phyloP scores from a whole-genome alignment of 2,113 vertebrate species.

The Oryctolagus cuniculus region mOryCun1.1 NC_091438.1:35601001-35601500 shows the following conservation, averaged over 20 bases:
- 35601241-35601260: not conserved
- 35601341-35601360: not conserved
- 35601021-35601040: not conserved
- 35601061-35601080: not conserved
- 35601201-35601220: not conserved
- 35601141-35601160: not conserved
- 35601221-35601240: not conserved
- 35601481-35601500: not conserved
- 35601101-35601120: not conserved
- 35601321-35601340: not conserved
- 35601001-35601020: not conserved
- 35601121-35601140: not conserved
- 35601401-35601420: conserved; percentile 23
- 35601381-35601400: not conserved
- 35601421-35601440: not conserved
- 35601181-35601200: not conserved
- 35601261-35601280: not conserved
- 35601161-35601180: not conserved
- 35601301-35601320: not conserved
- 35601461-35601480: not conserved
- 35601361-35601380: not conserved
- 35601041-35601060: not conserved
- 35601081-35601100: not conserved
- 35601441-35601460: not conserved
- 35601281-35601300: not conserved